phyloP scores from a whole-genome alignment of 2,888 invertebrate species.

The Patella pellucida region DNA sequence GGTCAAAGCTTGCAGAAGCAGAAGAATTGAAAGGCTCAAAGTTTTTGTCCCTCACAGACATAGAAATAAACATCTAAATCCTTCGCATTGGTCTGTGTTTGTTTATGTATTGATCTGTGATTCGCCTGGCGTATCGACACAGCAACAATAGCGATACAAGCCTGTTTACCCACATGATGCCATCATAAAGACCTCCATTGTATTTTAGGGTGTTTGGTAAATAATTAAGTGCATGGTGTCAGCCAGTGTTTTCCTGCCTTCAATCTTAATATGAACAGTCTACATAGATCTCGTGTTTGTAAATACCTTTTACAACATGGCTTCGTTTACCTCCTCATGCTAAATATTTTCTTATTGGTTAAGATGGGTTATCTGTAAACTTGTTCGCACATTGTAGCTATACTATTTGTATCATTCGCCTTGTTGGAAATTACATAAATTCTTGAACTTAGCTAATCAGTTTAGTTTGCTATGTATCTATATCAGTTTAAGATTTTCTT shows the following conservation, averaged over 20 bases:
- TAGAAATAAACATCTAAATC: conserved; percentile 20
- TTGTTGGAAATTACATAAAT: neutral
- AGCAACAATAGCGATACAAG: conserved; percentile 2
- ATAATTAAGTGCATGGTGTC: conserved; percentile 19
- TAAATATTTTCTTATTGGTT: conserved; percentile 19
- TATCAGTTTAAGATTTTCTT: no score
- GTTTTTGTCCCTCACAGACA: neutral
- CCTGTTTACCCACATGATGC: conserved; percentile 13
- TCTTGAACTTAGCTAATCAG: neutral
- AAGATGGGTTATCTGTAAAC: neutral
- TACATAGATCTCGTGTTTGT: conserved; percentile 14
- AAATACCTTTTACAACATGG: conserved; percentile 8
- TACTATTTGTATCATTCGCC: neutral
- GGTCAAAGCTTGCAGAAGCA: neutral
- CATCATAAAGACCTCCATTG: conserved; percentile 18
- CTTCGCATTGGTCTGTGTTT: conserved; percentile 16
- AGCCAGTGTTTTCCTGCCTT: conserved; percentile 2
- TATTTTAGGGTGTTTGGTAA: conserved; percentile 9
- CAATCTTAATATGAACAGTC: conserved; percentile 20
- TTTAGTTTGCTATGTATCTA: no score
- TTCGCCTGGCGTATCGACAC: conserved; percentile 7
- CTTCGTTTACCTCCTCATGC: neutral
- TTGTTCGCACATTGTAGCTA: neutral
- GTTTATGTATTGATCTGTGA: conserved; percentile 15
- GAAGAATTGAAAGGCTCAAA: neutral